These are phyloP conservation scores for Drosophila pseudoobscura DNA, from an alignment of 1,140 invertebrate genomes.

Conservation along the genomic window DNA sequence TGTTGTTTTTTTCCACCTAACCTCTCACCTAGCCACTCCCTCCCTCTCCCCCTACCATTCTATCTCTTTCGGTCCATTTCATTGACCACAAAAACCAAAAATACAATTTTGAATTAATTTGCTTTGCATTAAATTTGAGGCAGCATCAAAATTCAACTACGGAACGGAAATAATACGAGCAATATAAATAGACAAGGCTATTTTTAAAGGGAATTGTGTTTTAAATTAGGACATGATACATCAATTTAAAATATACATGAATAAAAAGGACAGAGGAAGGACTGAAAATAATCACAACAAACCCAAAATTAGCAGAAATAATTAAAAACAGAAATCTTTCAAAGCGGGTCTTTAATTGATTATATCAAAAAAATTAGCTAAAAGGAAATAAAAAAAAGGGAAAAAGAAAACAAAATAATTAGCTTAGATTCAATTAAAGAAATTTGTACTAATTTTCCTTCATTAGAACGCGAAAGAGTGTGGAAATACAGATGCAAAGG, in stretches of 20 bases:
- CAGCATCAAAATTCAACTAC: conserved; percentile 23
- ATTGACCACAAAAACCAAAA: conserved; percentile 48
- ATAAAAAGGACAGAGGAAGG: neutral
- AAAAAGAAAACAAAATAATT: too few relatives aligned
- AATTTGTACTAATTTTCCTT: too few relatives aligned
- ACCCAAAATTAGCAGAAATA: too few relatives aligned
- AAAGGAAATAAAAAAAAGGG: too few relatives aligned
- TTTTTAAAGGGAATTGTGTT: conserved; percentile 44
- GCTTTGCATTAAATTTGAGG: conserved; percentile 50
- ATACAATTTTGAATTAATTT: conserved; percentile 65
- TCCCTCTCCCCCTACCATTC: too few relatives aligned
- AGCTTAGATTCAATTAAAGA: too few relatives aligned
- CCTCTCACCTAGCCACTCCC: neutral
- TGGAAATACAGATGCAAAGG: too few relatives aligned
- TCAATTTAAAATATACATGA: conserved; percentile 6
- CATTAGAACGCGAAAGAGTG: too few relatives aligned
- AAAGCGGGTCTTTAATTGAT: too few relatives aligned
- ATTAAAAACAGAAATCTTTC: too few relatives aligned
- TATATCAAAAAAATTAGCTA: too few relatives aligned
- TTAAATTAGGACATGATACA: conserved; percentile 24
- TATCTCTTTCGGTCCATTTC: neutral
- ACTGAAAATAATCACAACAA: neutral
- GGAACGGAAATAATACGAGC: conserved; percentile 32
- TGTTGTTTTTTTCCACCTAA: conserved; percentile 12
- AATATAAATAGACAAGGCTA: conserved; percentile 67